Evolutionary conservation across 2,113 vertebrate genomes (phyloP), one percentile per base, ranked within the genome.

Genomic region (Python bivittatus): DNA sequence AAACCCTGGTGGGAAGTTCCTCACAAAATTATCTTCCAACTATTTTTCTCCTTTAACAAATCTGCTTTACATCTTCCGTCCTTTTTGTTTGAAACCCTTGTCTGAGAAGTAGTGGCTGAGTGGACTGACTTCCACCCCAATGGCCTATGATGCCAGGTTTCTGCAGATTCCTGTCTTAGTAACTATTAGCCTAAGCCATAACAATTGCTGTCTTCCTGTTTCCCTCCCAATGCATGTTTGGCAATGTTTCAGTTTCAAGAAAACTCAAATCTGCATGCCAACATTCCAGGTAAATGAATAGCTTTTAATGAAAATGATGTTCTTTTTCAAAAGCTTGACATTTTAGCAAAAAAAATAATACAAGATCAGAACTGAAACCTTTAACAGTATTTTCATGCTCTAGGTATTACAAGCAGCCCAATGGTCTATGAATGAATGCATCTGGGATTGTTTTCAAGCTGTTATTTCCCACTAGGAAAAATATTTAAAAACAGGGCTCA

Each of bases 361-460:
- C 94, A 97, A 97, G 95, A 97, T 96, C 96, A 98, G 97, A 98
- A 98, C 44, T 97, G 97, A 98, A 98, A 95, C 95, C 96, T 97
- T 97, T 96, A 97, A 97, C 97, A 97, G 96, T 98, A 97, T 98
- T 98, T 98, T 97, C 97, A 97, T 97, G 96, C 97, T 94, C 38
- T 98, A 97, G 97, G 97, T 96, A 96, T 97, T 97, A 96, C 95
- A 96, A 97, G 96, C 95, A 97, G 97, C 97, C 97, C 97, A 97
- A 96, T 96, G 92, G 95, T 97, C 94, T 97, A 97, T 96, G 98
- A 98, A 98, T 97, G 97, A 98, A 98, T 98, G 98, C 98, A 98
- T 98, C 98, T 98, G 98, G 98, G 97, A 98, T 98, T 98, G 98
- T 98, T 98, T 98, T 98, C 97, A 98, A 98, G 96, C 94, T 96